Base-by-base conservation (phyloP, 2,797 vertebrate species). In the Sciaenops ocellatus region DNA sequence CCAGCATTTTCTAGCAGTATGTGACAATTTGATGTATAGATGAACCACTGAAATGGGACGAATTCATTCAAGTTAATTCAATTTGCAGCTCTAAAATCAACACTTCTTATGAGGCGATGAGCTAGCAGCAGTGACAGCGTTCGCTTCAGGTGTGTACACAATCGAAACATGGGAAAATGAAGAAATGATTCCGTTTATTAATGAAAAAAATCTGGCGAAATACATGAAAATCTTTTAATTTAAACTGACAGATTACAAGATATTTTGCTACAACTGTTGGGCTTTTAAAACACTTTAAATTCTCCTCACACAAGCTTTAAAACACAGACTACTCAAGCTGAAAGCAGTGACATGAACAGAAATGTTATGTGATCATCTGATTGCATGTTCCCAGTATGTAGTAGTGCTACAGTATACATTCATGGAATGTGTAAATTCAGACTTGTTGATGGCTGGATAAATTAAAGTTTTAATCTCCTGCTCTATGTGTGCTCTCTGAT, bases 401-500 rank as follows among this genome's bases (percentile, higher is more conserved):
- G n/a, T n/a, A n/a, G n/a, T 59, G 67, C 30, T 64, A 72, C 42
- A 47, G 60, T 54, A 0, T 6, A 66, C 90, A 93, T 92, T 94
- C 89, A 87, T 34, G 38, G 92, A 92, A 94, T 90, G 90, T 83
- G 65, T 82, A 69, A 56, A 41, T 67, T 28, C 10, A 50, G 8
- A 52, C 2, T 24, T 80, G 41, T 52, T 67, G 16, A 44, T 44
- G 10, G 13, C 46, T 48, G 24, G 3, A 9, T 60, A n/a, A 79
- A 62, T 5, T 15, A 13, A 6, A 34, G 28, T 12, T 42, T 63
- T 0, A 20, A 10, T 5, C 13, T 1, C 9, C 34, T 3, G 24
- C 26, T 75, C 57, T 82, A 98, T 70, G 96, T 96, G 54, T 96
- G 89, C 69, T 94, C 88, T 87, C 97, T 96, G 85, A 99, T 97